Evolutionary conservation across 2,113 vertebrate genomes (phyloP).

Genomic region (Elanoides forficatus): DNA sequence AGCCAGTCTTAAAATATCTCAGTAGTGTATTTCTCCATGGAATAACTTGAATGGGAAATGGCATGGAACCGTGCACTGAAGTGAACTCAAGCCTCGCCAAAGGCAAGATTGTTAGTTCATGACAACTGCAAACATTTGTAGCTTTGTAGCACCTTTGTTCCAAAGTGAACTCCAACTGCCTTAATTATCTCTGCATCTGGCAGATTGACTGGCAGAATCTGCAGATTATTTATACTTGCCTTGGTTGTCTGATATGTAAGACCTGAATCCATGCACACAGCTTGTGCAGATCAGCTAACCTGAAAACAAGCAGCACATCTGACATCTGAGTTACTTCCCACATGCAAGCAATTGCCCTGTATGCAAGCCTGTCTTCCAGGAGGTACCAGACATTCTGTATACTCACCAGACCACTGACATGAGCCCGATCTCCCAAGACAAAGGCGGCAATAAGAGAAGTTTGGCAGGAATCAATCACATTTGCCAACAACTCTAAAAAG

Average conservation of each 20-base stretch:
- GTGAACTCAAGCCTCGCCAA: not conserved
- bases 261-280: not conserved
- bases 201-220: not conserved
- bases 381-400: not conserved
- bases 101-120: not conserved
- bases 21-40: not conserved
- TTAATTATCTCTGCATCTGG: not conserved
- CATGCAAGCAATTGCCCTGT: accelerated
- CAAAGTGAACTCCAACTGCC: not conserved
- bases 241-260: accelerated
- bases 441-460: not conserved
- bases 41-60: not conserved
- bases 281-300: not conserved
- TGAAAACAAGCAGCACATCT: not conserved
- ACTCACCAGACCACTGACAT: not conserved
- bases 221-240: not conserved
- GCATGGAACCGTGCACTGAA: not conserved
- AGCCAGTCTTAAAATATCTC: not conserved
- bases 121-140: not conserved
- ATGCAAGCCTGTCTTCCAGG: not conserved
- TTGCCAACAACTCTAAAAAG: not conserved
- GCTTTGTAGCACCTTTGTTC: not conserved
- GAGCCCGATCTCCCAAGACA: not conserved
- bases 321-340: not conserved
- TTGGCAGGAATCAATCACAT: not conserved